Evolutionary conservation across 2,888 invertebrate genomes (phyloP).

Genomic region (Hymenopus coronatus): DNA sequence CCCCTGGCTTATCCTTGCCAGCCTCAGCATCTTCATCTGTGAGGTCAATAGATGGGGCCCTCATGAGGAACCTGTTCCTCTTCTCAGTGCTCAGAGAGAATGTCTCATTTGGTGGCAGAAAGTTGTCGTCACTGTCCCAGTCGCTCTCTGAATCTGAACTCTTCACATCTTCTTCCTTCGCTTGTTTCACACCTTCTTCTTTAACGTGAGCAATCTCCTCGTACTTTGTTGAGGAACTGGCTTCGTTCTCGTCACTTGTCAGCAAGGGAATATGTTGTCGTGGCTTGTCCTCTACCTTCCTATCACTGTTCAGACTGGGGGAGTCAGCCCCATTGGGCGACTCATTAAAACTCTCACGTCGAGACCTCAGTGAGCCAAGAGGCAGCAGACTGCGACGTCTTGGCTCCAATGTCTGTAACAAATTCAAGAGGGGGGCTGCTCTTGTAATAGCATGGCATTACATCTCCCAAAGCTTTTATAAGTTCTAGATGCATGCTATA

Average conservation of each 20-base stretch:
- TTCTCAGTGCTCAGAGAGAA: constrained; percentile 16
- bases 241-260: neutral
- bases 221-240: constrained; percentile 21
- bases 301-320: constrained; percentile 22
- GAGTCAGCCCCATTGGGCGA: constrained; percentile 29
- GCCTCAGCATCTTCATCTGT: constrained; percentile 31
- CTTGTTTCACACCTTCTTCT: neutral
- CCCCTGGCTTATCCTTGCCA: constrained; percentile 13
- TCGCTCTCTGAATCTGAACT: constrained; percentile 31
- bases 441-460: no score
- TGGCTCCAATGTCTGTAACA: constrained; percentile 33
- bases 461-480: no score
- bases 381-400: constrained; percentile 37
- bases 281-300: constrained; percentile 16
- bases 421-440: no score
- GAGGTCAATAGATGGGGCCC: constrained; percentile 34
- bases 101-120: neutral
- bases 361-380: constrained; percentile 37
- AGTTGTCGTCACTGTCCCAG: constrained; percentile 36
- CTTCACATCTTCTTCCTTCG: neutral
- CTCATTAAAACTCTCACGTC: constrained; percentile 35
- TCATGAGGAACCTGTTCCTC: constrained; percentile 27
- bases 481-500: no score
- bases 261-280: neutral
- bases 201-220: neutral